phyloP scores from a whole-genome alignment of 1,140 invertebrate genomes.

The Nilaparvata lugens region DNA sequence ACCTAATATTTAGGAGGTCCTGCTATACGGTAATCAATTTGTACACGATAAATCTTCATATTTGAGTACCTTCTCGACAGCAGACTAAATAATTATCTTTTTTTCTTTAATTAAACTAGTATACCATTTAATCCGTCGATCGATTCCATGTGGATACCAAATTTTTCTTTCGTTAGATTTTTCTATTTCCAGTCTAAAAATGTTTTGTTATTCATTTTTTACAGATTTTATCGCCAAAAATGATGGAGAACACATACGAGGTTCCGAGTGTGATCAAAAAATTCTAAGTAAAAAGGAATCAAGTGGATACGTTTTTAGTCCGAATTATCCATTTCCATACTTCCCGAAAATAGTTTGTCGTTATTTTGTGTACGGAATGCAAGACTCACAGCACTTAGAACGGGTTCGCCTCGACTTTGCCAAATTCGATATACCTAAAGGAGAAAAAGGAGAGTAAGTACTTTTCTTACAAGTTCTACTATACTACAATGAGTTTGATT shows the following conservation, averaged over 20 bases:
- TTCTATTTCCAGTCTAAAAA: no score
- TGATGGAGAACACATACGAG: slow-evolving; percentile 84
- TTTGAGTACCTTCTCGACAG: no score
- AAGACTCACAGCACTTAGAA: slow-evolving; percentile 90
- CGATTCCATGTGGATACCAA: no score
- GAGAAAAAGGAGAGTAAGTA: slow-evolving; percentile 56
- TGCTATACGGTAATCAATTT: no score
- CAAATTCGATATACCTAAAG: slow-evolving; percentile 82
- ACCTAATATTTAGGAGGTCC: no score
- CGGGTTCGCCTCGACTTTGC: slow-evolving; percentile 80
- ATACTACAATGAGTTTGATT: no score
- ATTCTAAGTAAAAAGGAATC: slow-evolving; percentile 90
- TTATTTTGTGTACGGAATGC: slow-evolving; percentile 96
- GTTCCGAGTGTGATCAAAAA: slow-evolving; percentile 95
- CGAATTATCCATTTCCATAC: slow-evolving; percentile 91
- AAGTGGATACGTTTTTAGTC: slow-evolving; percentile 83
- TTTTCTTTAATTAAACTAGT: no score
- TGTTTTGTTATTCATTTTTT: slow-evolving; percentile 26
- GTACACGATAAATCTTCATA: no score
- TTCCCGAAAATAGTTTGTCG: slow-evolving; percentile 90
- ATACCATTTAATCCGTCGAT: no score
- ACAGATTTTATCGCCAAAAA: slow-evolving; percentile 88
- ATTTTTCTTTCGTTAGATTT: slow-evolving; percentile 12
- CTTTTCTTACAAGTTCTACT: background rate
- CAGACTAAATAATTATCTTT: no score